Evolutionary conservation across 2,113 vertebrate genomes (phyloP).

Genomic region (Zapus hudsonius): DNA sequence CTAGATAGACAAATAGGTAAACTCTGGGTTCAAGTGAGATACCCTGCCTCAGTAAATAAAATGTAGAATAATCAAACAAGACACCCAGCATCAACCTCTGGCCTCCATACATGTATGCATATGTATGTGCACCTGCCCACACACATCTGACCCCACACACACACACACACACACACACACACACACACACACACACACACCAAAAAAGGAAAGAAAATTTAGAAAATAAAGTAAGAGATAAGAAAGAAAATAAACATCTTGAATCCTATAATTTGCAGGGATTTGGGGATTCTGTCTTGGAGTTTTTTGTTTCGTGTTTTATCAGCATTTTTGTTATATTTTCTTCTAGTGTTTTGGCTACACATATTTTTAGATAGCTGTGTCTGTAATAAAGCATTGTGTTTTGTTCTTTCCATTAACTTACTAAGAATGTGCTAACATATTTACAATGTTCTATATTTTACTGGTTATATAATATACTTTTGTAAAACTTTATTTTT

Average conservation of each 20-base stretch:
- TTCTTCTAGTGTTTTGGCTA: slow-evolving; percentile 2
- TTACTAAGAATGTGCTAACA: neutral
- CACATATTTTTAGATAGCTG: slow-evolving; percentile 9
- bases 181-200: neutral
- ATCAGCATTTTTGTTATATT: slow-evolving; percentile 43
- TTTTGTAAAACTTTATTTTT: slow-evolving; percentile 30
- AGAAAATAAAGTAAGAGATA: neutral
- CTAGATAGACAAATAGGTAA: no score
- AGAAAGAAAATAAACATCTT: slow-evolving; percentile 4
- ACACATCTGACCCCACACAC: neutral
- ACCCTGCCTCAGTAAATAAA: no score
- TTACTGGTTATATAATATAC: slow-evolving; percentile 20
- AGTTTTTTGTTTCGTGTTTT: neutral
- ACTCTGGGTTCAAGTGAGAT: no score
- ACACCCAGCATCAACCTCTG: no score
- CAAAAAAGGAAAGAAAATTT: neutral
- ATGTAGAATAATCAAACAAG: no score
- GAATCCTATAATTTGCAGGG: neutral
- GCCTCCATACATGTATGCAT: no score
- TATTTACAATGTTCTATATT: slow-evolving; percentile 44
- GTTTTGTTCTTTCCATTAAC: neutral
- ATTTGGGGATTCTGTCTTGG: slow-evolving; percentile 7
- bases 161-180: neutral
- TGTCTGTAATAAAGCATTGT: slow-evolving; percentile 11
- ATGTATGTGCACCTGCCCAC: no score